phyloP scores from a whole-genome alignment of 64 coral and sea anemone genomes.

The Pachyseris speciosa region DNA sequence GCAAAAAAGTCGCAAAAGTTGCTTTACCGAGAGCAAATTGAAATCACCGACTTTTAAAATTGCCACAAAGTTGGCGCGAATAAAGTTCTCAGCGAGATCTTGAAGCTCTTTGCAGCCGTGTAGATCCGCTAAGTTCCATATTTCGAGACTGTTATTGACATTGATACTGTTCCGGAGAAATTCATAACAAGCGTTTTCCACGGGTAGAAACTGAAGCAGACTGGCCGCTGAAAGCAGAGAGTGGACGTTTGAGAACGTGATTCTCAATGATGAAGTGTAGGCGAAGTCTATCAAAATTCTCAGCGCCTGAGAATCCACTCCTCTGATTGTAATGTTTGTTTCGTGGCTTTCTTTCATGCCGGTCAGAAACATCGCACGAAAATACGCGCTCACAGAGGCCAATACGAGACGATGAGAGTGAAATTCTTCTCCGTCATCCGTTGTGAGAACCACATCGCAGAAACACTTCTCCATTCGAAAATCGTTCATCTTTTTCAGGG shows the following conservation, averaged over 20 bases:
- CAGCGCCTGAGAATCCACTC: slow-evolving; percentile 70
- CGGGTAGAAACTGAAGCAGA: slow-evolving; percentile 88
- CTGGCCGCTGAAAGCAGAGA: slow-evolving; percentile 79
- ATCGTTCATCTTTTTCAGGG: slow-evolving; percentile 81
- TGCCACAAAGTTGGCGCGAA: no score
- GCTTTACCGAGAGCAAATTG: no score
- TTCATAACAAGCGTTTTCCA: slow-evolving; percentile 93
- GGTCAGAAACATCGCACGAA: slow-evolving; percentile 96
- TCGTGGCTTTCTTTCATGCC: slow-evolving; percentile 97
- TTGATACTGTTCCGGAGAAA: slow-evolving; percentile 89
- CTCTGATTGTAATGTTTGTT: slow-evolving; percentile 69
- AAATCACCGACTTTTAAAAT: no score
- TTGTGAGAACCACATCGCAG: slow-evolving; percentile 87
- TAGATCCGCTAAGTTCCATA: no score
- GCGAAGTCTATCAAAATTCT: slow-evolving; percentile 79
- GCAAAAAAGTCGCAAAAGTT: no score
- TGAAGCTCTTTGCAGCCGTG: no score
- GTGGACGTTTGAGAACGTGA: slow-evolving; percentile 76
- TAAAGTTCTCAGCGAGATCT: no score
- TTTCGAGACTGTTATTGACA: no score
- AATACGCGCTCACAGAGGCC: slow-evolving; percentile 90
- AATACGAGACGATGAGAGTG: slow-evolving; percentile 80
- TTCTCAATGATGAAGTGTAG: slow-evolving; percentile 74
- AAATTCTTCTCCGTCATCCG: slow-evolving; percentile 83
- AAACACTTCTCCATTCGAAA: slow-evolving; percentile 87